Evolutionary conservation across 2,888 invertebrate species (phyloP), one percentile per base, ranked within the genome.

Genomic region (Stenoptilia bipunctidactyla): DNA sequence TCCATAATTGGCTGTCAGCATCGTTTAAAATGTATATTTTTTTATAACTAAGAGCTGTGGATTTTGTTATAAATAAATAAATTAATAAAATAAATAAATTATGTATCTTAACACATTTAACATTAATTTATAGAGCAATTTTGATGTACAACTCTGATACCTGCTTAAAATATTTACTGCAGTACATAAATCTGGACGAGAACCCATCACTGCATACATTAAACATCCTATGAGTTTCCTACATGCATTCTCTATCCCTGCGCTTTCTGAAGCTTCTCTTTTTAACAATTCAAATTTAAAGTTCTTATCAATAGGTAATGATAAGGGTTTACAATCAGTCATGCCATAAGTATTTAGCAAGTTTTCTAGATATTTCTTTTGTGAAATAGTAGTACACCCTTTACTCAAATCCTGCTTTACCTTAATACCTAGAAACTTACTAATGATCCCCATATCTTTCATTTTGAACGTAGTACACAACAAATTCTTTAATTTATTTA

Each of bases 91-190:
- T n/a, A n/a, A n/a, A n/a, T n/a, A n/a, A n/a, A n/a, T n/a, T n/a
- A n/a, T 27, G 40, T 49, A 51, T 10, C 49, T 15, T n/a, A 46
- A 40, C 1, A 44, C 42, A 34, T 43, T 44, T 34, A 49, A 51
- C 9, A 49, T 30, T 1, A 44, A 41, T 15, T 14, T 41, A 15
- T 49, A 35, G 12, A 48, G 42, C 0, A 8, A 39, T 30, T 45
- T 35, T 12, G n/a, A 36, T 4, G 39, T 36, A 33, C n/a, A 9
- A 2, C 14, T 43, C 20, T 44, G 42, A 41, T 42, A 42, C 30
- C 42, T 44, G 27, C 45, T 44, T n/a, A 27, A 36, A 13, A 35
- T 14, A 8, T 13, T 14, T 8, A 35, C 15, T 14, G 35, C 35
- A 8, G 15, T 6, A 35, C 35, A 35, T 3, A 35, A 8, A 35